Percentiles rank a stretch among this genome's conserved stretches.
Evolutionary conservation across 2,888 invertebrate species (phyloP).

Genomic region (Meteorus colon): DNA sequence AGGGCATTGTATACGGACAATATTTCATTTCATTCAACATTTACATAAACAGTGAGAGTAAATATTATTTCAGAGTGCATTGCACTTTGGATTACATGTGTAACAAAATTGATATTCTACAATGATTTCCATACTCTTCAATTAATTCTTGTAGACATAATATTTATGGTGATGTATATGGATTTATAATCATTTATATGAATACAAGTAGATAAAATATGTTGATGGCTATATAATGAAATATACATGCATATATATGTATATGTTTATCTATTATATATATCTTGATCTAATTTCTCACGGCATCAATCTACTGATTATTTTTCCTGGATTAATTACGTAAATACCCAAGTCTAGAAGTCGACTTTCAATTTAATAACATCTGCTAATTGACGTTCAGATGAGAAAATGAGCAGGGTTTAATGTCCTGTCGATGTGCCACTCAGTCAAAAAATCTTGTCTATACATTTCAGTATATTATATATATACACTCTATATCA

Average conservation of each 20-base stretch:
- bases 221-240: background rate
- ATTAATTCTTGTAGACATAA: background rate
- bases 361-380: conserved; percentile 19
- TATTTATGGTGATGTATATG: background rate
- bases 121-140: background rate
- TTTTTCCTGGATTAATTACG: conserved; percentile 20
- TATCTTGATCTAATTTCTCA: conserved; percentile 28
- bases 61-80: background rate
- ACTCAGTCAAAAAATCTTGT: background rate
- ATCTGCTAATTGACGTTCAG: conserved; percentile 22
- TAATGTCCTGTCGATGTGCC: conserved; percentile 11
- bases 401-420: conserved; percentile 10
- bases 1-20: background rate
- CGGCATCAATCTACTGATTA: conserved; percentile 27
- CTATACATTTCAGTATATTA: conserved; percentile 5
- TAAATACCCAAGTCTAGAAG: background rate
- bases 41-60: background rate
- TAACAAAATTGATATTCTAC: background rate
- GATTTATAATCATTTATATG: background rate
- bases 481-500: conserved; percentile 1
- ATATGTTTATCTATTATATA: conserved; percentile 11
- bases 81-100: background rate
- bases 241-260: background rate
- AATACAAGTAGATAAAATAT: background rate
- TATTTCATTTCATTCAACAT: background rate